Percentiles rank a stretch among this genome's conserved stretches.
Conservation (phyloP, 1,140 invertebrate genomes). For the Polypedilum pembai region DNA sequence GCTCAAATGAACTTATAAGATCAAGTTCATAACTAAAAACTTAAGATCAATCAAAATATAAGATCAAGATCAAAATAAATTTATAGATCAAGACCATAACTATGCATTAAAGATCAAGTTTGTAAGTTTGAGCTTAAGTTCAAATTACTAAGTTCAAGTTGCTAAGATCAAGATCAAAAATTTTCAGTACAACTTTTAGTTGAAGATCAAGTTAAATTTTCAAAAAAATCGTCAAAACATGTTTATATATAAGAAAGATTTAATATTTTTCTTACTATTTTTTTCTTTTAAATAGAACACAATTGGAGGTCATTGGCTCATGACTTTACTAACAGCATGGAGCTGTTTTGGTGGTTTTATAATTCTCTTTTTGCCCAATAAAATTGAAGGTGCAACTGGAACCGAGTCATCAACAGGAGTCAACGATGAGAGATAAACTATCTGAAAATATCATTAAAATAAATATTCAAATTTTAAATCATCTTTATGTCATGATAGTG, state of each 20-base stretch:
- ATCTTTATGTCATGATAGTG: not conserved
- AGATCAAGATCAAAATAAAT: too few species aligned
- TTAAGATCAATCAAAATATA: too few species aligned
- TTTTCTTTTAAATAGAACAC: constrained; percentile 38
- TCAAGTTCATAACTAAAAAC: too few species aligned
- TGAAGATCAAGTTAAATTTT: constrained; percentile 30
- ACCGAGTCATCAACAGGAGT: not conserved
- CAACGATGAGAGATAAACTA: constrained; percentile 33
- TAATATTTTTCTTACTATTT: constrained; percentile 33
- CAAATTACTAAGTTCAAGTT: too few species aligned
- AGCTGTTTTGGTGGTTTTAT: constrained; percentile 45
- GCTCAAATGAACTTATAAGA: too few species aligned
- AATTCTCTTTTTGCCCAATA: constrained; percentile 42
- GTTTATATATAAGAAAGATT: too few species aligned
- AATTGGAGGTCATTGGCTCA: constrained; percentile 42
- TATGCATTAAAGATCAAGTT: too few species aligned
- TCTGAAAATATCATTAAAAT: not conserved
- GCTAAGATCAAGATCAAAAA: too few species aligned
- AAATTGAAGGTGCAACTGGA: constrained; percentile 33
- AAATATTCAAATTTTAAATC: not conserved
- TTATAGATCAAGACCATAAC: too few species aligned
- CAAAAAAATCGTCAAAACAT: too few species aligned
- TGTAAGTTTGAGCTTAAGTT: too few species aligned
- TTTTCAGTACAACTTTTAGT: too few species aligned
- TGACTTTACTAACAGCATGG: constrained; percentile 43